These are phyloP conservation scores for Drosophila takahashii DNA, from an alignment of 1,140 invertebrate genomes.

Conservation along the genomic window DNA sequence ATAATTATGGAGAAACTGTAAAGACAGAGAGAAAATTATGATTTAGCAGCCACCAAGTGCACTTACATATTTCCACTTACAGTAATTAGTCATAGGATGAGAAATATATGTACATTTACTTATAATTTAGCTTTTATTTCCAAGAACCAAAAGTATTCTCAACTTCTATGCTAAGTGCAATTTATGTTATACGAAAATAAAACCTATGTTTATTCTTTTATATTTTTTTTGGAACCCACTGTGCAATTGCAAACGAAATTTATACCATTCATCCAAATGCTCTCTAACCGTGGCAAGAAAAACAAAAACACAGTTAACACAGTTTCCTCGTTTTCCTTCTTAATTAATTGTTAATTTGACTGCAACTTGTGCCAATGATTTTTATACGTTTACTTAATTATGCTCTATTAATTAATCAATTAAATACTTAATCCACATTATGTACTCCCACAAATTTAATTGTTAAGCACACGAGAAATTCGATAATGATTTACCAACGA, in stretches of 20 bases:
- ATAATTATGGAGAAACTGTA: constrained; percentile 46
- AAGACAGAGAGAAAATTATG: constrained; percentile 21
- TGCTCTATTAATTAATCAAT: constrained; percentile 61
- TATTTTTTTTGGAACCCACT: constrained; percentile 14
- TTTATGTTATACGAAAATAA: constrained; percentile 10
- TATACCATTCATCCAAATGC: constrained; percentile 38
- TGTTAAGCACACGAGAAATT: constrained; percentile 48
- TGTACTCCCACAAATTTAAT: constrained; percentile 36
- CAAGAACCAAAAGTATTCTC: constrained; percentile 68
- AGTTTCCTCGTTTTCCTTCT: constrained; percentile 50
- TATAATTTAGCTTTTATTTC: constrained; percentile 40
- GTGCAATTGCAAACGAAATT: constrained; percentile 22
- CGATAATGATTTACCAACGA: constrained; percentile 27
- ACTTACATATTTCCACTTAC: constrained; percentile 41
- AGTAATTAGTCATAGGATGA: constrained; percentile 31
- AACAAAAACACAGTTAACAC: constrained; percentile 23
- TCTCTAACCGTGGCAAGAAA: constrained; percentile 17
- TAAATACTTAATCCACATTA: constrained; percentile 53
- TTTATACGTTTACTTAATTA: constrained; percentile 66
- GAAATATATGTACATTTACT: constrained; percentile 36
- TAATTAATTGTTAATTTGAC: constrained; percentile 78
- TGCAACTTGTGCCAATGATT: constrained; percentile 85
- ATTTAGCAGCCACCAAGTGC: constrained; percentile 47
- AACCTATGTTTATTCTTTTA: constrained; percentile 8
- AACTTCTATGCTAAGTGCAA: constrained; percentile 34